Evolutionary conservation across 2,888 invertebrate species (phyloP), one percentile per base, ranked within the genome.

Genomic region (Rotaria magnacalcarata): DNA sequence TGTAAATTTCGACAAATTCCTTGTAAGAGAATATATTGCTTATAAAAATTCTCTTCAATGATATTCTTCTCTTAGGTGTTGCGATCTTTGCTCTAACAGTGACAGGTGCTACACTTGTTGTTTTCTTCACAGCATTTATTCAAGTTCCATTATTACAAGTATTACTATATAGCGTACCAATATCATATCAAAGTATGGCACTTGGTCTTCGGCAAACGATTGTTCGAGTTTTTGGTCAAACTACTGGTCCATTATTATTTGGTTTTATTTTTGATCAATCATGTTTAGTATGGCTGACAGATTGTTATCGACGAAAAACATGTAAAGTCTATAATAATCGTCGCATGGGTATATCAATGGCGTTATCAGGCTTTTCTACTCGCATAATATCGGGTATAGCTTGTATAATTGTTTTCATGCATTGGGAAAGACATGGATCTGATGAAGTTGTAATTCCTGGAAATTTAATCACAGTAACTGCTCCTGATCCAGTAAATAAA

Each of bases 251-350:
- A 47, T n/a, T 80, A n/a, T n/a, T 80, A 47, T 80, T 80, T 47
- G 80, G 80, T 24, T 80, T 80, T 80, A 47, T 47, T 47, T 80
- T 80, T 47, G 80, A 80, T 80, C 4, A 80, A 47, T 80, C 80
- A 11, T 80, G 80, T 80, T 80, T 80, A 80, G 43, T 80, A 14
- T 80, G 80, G 80, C 47, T 47, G 4, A 47, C 24, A 8, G 80
- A 80, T 47, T 80, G 80, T 80, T 80, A 80, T 47, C 4, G 19
- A 11, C 43, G 80, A 80, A 47, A 47, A 80, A 47, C 47, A 47
- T 80, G 80, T 80, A 47, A 47, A 80, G 80, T 80, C 1, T 80
- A 80, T 80, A 14, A 47, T n/a, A 80, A 80, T 80, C 80, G 80
- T 47, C 47, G n/a, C 7, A 80, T 80, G 80, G 80, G 80, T n/a